Conservation (phyloP, 1,140 invertebrate species). For the Brachionus plicatilis region DNA sequence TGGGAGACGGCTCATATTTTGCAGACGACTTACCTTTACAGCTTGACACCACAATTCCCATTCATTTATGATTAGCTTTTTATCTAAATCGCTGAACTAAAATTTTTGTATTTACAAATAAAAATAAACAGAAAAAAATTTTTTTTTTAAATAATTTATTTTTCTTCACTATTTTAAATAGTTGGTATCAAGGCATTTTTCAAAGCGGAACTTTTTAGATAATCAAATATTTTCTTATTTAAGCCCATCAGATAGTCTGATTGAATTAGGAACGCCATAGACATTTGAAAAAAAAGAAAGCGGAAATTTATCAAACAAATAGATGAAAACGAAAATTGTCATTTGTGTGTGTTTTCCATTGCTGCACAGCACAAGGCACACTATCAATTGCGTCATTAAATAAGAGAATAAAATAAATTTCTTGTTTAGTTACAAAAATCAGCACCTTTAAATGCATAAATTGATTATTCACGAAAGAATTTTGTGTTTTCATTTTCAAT, state of each 20-base stretch:
- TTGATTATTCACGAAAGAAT: not conserved
- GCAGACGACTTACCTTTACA: not conserved
- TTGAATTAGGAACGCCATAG: not conserved
- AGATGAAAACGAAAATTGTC: not conserved
- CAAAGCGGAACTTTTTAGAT: not conserved
- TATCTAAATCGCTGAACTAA: not conserved
- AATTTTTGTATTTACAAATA: no score
- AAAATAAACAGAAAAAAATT: no score
- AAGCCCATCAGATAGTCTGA: not conserved
- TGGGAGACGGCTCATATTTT: not conserved
- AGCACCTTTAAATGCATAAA: not conserved
- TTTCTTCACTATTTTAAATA: not conserved
- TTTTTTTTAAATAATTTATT: not conserved
- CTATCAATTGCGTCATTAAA: not conserved
- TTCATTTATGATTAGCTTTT: conserved; percentile 12
- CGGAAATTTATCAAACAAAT: not conserved
- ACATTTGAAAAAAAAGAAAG: not conserved
- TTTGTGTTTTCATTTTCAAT: not conserved
- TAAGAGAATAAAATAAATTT: not conserved
- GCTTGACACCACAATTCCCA: conserved; percentile 23
- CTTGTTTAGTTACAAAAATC: not conserved
- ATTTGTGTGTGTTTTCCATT: not conserved
- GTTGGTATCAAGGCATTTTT: not conserved
- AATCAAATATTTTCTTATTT: not conserved
- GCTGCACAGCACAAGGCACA: not conserved